Evolutionary conservation across 2,888 invertebrate genomes (phyloP), one percentile per base, ranked within the genome.

Genomic region (Acleris sparsana): DNA sequence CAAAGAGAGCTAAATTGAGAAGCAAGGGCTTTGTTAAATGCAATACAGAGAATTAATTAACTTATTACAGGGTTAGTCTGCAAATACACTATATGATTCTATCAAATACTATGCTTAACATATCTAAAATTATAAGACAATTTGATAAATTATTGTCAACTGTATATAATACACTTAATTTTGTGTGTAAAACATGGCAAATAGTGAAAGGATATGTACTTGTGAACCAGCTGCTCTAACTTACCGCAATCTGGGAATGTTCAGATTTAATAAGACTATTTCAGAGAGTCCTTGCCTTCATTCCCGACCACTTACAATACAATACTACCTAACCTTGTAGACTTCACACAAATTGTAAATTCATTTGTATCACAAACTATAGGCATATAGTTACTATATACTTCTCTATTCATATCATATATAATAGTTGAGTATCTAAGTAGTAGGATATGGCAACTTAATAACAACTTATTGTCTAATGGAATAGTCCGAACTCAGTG

Each of bases 361-460:
- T 91, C 91, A 87, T 88, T 78, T 67, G 78, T 92, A 92, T 92
- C 92, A 92, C 92, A 92, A 92, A 90, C 90, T 91, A 92, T 90
- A 89, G 79, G 83, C 87, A 86, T 85, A 84, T 83, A 79, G 83
- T 78, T 80, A 88, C 80, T 86, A 85, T 89, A 87, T 87, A 84
- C 79, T 79, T 84, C 75, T 85, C 85, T 87, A 86, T 86, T 84
- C 83, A 84, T 86, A 85, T 81, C 79, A 83, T 87, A 80, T 88
- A 88, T 87, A 87, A 83, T 84, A 85, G 83, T 87, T 85, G 88
- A 92, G 89, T 91, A 89, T 89, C 91, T 92, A 89, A 89, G 86
- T 82, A 87, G 86, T 89, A 89, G 85, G 89, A 89, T 92, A 92
- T 92, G 92, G 91, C 92, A 92, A 92, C 89, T 89, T 89, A 92